Percentiles rank a stretch among this genome's conserved stretches.
These are phyloP conservation scores for Patella vulgata DNA, from an alignment of 1,140 invertebrate genomes.

Conservation along the genomic window DNA sequence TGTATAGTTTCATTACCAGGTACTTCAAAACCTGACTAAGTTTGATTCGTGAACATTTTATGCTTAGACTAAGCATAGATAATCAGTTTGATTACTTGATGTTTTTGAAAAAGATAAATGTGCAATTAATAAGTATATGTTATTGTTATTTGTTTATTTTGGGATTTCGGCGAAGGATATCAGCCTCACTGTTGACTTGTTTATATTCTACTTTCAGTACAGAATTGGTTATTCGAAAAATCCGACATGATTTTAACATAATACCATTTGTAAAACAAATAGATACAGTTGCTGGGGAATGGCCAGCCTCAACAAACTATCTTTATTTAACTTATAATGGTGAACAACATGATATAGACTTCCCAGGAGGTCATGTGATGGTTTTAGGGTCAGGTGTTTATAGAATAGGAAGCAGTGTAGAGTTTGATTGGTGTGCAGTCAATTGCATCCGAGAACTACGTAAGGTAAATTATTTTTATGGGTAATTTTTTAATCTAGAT, in stretches of 20 bases:
- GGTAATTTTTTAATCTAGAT: too few relatives aligned
- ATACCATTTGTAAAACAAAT: conserved; percentile 96
- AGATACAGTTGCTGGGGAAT: conserved; percentile 99
- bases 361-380: conserved; percentile 79
- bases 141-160: too few relatives aligned
- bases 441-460: conserved; percentile 92
- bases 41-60: too few relatives aligned
- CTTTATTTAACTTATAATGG: conserved; percentile 98
- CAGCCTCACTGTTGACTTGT: too few relatives aligned
- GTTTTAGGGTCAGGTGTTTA: conserved; percentile 94
- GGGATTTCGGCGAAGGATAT: too few relatives aligned
- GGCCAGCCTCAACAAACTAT: conserved; percentile 98
- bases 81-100: too few relatives aligned
- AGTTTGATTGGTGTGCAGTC: conserved; percentile 99
- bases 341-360: conserved; percentile 84
- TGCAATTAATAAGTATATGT: too few relatives aligned
- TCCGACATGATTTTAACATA: conserved; percentile 68
- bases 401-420: conserved; percentile 97
- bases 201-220: too few relatives aligned
- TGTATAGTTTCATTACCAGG: too few relatives aligned
- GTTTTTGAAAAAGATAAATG: too few relatives aligned
- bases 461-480: conserved; percentile 73
- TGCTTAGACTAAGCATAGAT: too few relatives aligned
- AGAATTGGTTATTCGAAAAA: conserved; percentile 66
- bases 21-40: too few relatives aligned